These are phyloP conservation scores for Andrena bucephala DNA, from an alignment of 2,888 invertebrate species.

Conservation along the genomic window DNA sequence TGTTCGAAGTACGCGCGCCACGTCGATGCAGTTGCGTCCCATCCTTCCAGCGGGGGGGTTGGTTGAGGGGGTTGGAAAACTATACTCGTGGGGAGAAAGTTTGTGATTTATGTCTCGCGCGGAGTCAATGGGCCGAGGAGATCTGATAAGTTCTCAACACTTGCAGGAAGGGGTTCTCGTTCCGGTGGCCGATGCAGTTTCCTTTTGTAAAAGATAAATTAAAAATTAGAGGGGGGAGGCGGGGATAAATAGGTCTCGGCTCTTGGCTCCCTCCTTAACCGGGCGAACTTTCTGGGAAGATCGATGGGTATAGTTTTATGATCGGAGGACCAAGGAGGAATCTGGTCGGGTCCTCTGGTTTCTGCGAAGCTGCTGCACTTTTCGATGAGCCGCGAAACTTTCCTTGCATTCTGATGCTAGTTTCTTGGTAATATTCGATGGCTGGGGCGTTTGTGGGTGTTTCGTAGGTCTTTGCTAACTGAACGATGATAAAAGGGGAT, in stretches of 20 bases:
- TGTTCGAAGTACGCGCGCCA: slow-evolving; percentile 13
- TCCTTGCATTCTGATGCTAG: neutral
- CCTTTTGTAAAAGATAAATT: slow-evolving; percentile 38
- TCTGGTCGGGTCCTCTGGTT: neutral
- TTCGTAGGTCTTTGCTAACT: too few relatives aligned
- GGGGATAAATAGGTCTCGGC: slow-evolving; percentile 27
- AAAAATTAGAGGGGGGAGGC: slow-evolving; percentile 38
- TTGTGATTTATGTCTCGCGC: slow-evolving; percentile 48
- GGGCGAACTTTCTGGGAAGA: slow-evolving; percentile 17
- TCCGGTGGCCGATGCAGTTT: slow-evolving; percentile 16
- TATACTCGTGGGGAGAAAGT: slow-evolving; percentile 34
- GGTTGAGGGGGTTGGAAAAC: slow-evolving; percentile 1
- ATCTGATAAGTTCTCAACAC: slow-evolving; percentile 64
- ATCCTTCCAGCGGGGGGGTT: slow-evolving; percentile 9
- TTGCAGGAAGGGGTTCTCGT: slow-evolving; percentile 34
- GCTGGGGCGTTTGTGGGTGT: too few relatives aligned
- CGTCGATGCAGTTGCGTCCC: slow-evolving; percentile 25
- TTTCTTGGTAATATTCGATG: neutral
- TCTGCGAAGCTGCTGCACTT: neutral
- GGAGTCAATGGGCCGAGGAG: slow-evolving; percentile 57
- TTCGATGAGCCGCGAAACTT: neutral
- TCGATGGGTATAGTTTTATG: slow-evolving; percentile 12
- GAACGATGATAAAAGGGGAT: too few relatives aligned
- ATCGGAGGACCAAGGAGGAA: neutral
- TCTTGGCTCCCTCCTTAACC: slow-evolving; percentile 25